These are phyloP conservation scores for Drosophila mayri DNA, from an alignment of 1,140 invertebrate genomes.

Conservation along the genomic window DNA sequence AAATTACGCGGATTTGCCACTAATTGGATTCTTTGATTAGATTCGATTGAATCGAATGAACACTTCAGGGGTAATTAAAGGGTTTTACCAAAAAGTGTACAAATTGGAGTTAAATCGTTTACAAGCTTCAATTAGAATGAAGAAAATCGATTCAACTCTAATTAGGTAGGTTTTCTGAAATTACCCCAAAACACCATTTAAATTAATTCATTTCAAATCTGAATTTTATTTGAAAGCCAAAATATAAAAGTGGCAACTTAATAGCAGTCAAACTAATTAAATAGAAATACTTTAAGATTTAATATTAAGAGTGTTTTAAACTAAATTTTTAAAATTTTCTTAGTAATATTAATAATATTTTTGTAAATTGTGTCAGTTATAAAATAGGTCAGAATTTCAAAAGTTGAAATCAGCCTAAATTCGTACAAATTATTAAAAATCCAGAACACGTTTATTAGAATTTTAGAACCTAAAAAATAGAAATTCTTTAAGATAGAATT, in stretches of 20 bases:
- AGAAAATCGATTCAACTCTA: no score
- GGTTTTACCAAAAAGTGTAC: background rate
- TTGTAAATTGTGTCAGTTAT: background rate
- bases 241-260: no score
- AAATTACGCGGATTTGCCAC: conserved; percentile 55
- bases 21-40: conserved; percentile 52
- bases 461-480: background rate
- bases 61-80: conserved; percentile 7
- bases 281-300: no score
- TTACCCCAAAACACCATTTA: background rate
- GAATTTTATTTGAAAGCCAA: background rate
- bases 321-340: background rate
- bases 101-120: background rate
- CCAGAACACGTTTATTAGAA: background rate
- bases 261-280: background rate
- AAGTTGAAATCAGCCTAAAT: background rate
- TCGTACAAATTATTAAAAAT: background rate
- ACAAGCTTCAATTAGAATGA: background rate
- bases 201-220: background rate
- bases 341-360: background rate
- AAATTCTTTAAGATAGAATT: no score
- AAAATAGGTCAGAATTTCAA: background rate
- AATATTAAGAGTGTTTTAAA: no score
- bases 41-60: background rate
- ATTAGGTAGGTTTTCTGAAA: background rate